A percentile compares a stretch with the other conserved stretches of the same genome.
These are phyloP conservation scores for Petrosia ficiformis DNA, from an alignment of 37 sponge, comb jelly and placozoan genomes.

Conservation along the genomic window DNA sequence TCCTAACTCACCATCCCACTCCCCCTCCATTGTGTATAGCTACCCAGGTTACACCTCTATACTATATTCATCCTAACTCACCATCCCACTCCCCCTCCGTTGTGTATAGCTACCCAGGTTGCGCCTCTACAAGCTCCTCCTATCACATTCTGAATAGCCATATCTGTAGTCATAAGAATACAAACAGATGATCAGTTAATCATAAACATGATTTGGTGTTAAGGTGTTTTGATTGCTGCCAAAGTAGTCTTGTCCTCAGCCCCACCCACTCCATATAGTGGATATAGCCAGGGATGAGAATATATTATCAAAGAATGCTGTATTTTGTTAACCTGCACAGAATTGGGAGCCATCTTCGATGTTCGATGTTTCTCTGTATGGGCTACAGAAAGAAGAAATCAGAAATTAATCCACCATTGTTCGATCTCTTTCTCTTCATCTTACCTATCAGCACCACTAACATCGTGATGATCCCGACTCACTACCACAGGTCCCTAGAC, in stretches of 20 bases:
- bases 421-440: background rate
- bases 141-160: slow-evolving; percentile 99
- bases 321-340: slow-evolving; percentile 81
- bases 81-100: slow-evolving; percentile 99
- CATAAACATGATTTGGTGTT: background rate
- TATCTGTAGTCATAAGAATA: slow-evolving; percentile 48
- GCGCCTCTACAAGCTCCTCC: slow-evolving; percentile 93
- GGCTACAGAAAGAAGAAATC: slow-evolving; percentile 59
- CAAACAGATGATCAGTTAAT: too few species aligned
- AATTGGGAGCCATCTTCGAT: slow-evolving; percentile 93
- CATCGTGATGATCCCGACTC: slow-evolving; percentile 97
- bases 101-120: slow-evolving; percentile 97
- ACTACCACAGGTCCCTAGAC: slow-evolving; percentile 84
- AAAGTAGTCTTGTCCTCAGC: too few species aligned
- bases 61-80: slow-evolving; percentile 22
- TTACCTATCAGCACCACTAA: slow-evolving; percentile 96
- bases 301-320: background rate
- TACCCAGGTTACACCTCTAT: slow-evolving; percentile 48
- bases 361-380: slow-evolving; percentile 95
- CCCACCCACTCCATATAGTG: too few species aligned
- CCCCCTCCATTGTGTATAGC: slow-evolving; percentile 98
- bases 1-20: slow-evolving; percentile 85
- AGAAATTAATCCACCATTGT: background rate
- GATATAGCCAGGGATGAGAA: background rate
- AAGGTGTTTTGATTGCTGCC: too few species aligned